phyloP scores from a whole-genome alignment of 23 tunicate genomes.

The Halocynthia aurantium region DNA sequence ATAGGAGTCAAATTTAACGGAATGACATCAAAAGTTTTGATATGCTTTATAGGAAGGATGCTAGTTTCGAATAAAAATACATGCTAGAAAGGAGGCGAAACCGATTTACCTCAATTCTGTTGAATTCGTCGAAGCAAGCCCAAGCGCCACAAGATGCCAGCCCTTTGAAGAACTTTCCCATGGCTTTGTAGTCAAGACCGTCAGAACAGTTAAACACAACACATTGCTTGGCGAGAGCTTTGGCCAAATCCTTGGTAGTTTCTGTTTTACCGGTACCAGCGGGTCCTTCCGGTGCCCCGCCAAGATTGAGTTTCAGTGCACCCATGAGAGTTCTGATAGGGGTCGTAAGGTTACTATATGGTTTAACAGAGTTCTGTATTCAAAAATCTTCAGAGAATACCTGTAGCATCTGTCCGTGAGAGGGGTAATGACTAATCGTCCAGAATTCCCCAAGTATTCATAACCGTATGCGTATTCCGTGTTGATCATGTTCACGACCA shows the following conservation, averaged over 20 bases:
- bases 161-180: slow-evolving; percentile 98
- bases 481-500: slow-evolving; percentile 88
- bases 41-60: background rate
- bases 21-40: background rate
- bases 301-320: slow-evolving; percentile 88
- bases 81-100: background rate
- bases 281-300: slow-evolving; percentile 99
- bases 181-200: slow-evolving; percentile 97
- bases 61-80: background rate
- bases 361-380: background rate
- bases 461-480: slow-evolving; percentile 93
- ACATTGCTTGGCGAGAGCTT: slow-evolving; percentile 97
- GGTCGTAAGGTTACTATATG: background rate
- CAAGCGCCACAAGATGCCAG: slow-evolving; percentile 98
- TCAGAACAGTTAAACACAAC: slow-evolving; percentile 99
- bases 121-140: slow-evolving; percentile 99
- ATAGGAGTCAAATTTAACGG: background rate
- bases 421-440: slow-evolving; percentile 94
- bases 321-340: slow-evolving; percentile 86
- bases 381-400: slow-evolving; percentile 1
- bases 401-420: slow-evolving; percentile 95
- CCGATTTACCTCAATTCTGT: slow-evolving; percentile 77
- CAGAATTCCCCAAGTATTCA: slow-evolving; percentile 96
- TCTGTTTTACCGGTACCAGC: slow-evolving; percentile 97
- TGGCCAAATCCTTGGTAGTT: slow-evolving; percentile 94